Evolutionary conservation across 1,140 invertebrate species (phyloP), one percentile per base, ranked within the genome.

Genomic region (Drosophila busckii): DNA sequence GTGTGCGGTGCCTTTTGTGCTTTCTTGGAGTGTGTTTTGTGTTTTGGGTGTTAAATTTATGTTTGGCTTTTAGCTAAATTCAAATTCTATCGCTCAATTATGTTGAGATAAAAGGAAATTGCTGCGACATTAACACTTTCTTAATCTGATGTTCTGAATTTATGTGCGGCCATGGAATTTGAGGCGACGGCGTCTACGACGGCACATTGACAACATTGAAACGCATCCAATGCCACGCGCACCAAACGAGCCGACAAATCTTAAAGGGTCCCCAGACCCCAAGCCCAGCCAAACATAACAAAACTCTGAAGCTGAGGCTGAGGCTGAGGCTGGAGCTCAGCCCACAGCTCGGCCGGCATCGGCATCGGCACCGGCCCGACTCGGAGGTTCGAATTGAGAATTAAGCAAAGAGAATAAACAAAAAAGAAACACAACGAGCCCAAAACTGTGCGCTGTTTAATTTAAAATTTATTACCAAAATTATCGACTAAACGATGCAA

Each of bases 401-500:
- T n/a, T n/a, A 13, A 45, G 10, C 7, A 31, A 45, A 20, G 13
- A 44, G 8, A 32, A 34, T 13, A 25, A n/a, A 20, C 17, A 29
- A 20, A 48, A 28, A 9, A 9, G 13, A 41, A 53, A 32, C 10
- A 1, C 16, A 54, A 56, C 19, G 53, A 38, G 55, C 28, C 35
- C 52, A 26, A 48, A 53, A 31, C 40, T 34, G 56, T 54, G 49
- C 49, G 58, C 76, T 82, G 75, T 82, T 82, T 82, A 82, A 75
- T 82, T 80, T 82, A 75, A 85, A 85, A 85, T 85, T 85, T 85
- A 85, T 85, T 76, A 85, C 82, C 70, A 78, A 85, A 85, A 85
- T 85, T 85, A 85, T 85, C 82, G 82, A 85, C 82, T 85, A 85
- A 85, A 85, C 82, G 82, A 76, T 85, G 83, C 82, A 85, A 83